These are phyloP conservation scores for Mohoua ochrocephala DNA, from an alignment of 2,113 vertebrate species.

Conservation along the genomic window DNA sequence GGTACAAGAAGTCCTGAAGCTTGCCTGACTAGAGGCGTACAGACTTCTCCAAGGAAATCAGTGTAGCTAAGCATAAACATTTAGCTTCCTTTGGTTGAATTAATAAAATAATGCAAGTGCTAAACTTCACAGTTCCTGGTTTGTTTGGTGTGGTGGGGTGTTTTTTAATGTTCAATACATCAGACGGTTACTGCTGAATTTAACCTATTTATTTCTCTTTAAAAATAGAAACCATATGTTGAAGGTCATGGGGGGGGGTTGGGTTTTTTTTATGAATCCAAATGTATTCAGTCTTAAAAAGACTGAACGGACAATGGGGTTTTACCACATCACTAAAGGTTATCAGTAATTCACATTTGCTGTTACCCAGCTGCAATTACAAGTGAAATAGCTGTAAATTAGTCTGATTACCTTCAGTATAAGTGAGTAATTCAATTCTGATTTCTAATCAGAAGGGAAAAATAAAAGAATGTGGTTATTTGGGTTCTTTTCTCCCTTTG, in stretches of 20 bases:
- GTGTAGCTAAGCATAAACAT: neutral
- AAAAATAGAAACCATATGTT: neutral
- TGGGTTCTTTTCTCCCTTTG: neutral
- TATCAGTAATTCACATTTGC: neutral
- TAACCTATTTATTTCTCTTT: neutral
- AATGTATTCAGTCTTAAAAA: neutral
- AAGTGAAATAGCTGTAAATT: neutral
- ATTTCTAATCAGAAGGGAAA: neutral
- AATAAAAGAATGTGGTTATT: neutral
- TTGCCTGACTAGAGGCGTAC: constrained; percentile 41
- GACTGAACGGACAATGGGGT: neutral
- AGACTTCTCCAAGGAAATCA: neutral
- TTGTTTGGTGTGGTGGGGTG: neutral
- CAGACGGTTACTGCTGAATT: neutral
- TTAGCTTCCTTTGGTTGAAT: neutral
- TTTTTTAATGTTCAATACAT: neutral
- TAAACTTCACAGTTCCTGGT: neutral
- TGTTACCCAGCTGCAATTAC: neutral
- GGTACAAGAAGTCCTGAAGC: constrained; percentile 73
- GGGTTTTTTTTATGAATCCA: neutral
- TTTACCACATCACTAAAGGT: neutral
- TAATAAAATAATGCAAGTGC: constrained; percentile 23
- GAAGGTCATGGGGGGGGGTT: neutral
- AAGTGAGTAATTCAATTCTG: neutral
- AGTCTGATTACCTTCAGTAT: neutral